Conservation (phyloP, 2,888 invertebrate genomes). For the Drosophila fulvimacula region DNA sequence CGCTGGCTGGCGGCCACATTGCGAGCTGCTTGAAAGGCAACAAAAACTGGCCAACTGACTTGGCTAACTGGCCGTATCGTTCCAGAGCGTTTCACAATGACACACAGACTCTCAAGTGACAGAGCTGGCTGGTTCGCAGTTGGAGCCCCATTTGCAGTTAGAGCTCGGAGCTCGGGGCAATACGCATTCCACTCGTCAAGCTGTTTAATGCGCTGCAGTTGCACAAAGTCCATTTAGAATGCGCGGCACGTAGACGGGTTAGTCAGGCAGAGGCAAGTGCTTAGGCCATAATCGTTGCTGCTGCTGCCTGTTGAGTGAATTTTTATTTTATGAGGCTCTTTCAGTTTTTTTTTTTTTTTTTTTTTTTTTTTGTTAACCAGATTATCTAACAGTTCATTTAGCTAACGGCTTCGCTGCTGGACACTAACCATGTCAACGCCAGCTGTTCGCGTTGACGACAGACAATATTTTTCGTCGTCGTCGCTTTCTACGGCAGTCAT, state of each 20-base stretch:
- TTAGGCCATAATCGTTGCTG: constrained; percentile 58
- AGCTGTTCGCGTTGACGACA: constrained; percentile 12
- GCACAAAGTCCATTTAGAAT: constrained; percentile 57
- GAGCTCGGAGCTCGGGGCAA: background rate
- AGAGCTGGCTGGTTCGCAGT: constrained; percentile 14
- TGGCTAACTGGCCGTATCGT: background rate
- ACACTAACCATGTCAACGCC: constrained; percentile 37
- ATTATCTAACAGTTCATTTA: constrained; percentile 76
- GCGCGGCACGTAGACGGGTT: constrained; percentile 57
- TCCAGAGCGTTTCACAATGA: constrained; percentile 20
- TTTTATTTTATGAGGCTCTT: constrained; percentile 9
- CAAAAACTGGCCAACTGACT: constrained; percentile 2
- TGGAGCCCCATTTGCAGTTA: constrained; percentile 39
- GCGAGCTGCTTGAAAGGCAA: background rate
- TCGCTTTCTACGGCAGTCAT: constrained; percentile 66
- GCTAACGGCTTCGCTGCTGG: constrained; percentile 69
- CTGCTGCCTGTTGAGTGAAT: constrained; percentile 16
- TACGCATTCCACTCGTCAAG: constrained; percentile 26
- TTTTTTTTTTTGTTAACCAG: constrained; percentile 40
- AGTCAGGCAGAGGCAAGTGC: constrained; percentile 30
- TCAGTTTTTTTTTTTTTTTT: background rate
- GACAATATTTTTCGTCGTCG: constrained; percentile 27
- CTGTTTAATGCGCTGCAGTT: constrained; percentile 6
- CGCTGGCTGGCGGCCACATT: background rate
- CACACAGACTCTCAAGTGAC: constrained; percentile 3